Evolutionary conservation across 2,797 vertebrate genomes (phyloP).

Genomic region (Chanos chanos): DNA sequence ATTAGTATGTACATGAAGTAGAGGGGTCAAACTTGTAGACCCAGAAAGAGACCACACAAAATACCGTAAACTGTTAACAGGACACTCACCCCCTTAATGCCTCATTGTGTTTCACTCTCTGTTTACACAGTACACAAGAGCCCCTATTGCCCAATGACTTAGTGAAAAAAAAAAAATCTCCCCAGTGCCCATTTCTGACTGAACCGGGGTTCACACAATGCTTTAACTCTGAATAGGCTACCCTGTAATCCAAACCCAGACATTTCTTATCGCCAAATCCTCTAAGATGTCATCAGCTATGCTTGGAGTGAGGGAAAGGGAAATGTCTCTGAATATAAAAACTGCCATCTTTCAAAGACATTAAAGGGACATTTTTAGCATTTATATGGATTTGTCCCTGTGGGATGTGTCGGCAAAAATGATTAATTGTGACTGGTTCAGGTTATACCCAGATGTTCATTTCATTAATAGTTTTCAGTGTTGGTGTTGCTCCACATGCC

Average conservation of each 20-base stretch:
- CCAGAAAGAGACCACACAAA: not conserved
- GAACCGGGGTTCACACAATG: slow-evolving; percentile 14
- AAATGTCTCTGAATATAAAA: not conserved
- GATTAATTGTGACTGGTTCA: no score
- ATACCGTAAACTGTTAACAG: slow-evolving; percentile 19
- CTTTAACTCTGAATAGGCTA: slow-evolving; percentile 25
- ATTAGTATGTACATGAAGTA: not conserved
- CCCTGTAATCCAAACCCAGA: slow-evolving; percentile 37
- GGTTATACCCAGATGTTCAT: no score
- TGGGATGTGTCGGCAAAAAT: no score
- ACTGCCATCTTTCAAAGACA: slow-evolving; percentile 7
- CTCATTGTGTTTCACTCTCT: slow-evolving; percentile 25
- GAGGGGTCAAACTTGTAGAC: not conserved
- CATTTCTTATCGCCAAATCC: slow-evolving; percentile 28
- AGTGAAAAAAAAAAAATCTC: slow-evolving; percentile 10
- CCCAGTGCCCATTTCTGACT: slow-evolving; percentile 23
- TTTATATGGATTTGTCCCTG: no score
- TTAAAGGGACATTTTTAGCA: no score
- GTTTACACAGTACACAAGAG: slow-evolving; percentile 19
- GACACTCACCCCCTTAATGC: slow-evolving; percentile 9
- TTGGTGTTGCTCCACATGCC: no score
- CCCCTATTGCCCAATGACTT: slow-evolving; percentile 9
- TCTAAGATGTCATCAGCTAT: not conserved
- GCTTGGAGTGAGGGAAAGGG: not conserved
- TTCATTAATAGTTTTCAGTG: no score